phyloP scores from a whole-genome alignment of 2,888 invertebrate genomes.

The Epirrhoe tristata region DNA sequence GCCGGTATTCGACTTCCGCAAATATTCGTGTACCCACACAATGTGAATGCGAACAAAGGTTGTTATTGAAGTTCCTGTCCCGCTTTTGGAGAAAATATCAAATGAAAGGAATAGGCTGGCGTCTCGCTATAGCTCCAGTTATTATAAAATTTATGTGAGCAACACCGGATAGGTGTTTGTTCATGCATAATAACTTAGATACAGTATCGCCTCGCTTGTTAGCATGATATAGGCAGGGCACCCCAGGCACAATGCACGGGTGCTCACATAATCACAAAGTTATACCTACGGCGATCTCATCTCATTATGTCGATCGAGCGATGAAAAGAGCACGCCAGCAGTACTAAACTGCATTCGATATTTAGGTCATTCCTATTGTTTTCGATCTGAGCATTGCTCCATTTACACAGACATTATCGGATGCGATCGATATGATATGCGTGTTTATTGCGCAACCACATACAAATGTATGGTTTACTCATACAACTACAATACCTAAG shows the following conservation, averaged over 20 bases:
- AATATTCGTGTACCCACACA: conserved; percentile 56
- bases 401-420: conserved; percentile 38
- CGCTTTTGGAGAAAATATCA: conserved; percentile 24
- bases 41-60: conserved; percentile 50
- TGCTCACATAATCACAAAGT: conserved; percentile 56
- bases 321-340: conserved; percentile 66
- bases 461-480: conserved; percentile 14
- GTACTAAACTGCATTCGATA: conserved; percentile 60
- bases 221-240: conserved; percentile 47
- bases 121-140: not conserved
- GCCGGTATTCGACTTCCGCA: conserved; percentile 59
- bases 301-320: conserved; percentile 66
- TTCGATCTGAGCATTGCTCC: conserved; percentile 42
- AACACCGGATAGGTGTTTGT: not conserved
- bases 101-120: conserved; percentile 15
- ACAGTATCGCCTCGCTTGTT: conserved; percentile 49
- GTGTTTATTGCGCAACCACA: conserved; percentile 15
- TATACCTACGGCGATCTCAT: conserved; percentile 63
- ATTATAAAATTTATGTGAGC: not conserved
- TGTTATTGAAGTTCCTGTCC: conserved; percentile 33
- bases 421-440: conserved; percentile 30
- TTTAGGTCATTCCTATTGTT: conserved; percentile 67
- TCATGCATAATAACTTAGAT: conserved; percentile 2
- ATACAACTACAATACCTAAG: conserved; percentile 8
- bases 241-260: conserved; percentile 40